Evolutionary conservation across 2,797 vertebrate species (phyloP), one percentile per base, ranked within the genome.

Genomic region (Crenuchus spilurus): DNA sequence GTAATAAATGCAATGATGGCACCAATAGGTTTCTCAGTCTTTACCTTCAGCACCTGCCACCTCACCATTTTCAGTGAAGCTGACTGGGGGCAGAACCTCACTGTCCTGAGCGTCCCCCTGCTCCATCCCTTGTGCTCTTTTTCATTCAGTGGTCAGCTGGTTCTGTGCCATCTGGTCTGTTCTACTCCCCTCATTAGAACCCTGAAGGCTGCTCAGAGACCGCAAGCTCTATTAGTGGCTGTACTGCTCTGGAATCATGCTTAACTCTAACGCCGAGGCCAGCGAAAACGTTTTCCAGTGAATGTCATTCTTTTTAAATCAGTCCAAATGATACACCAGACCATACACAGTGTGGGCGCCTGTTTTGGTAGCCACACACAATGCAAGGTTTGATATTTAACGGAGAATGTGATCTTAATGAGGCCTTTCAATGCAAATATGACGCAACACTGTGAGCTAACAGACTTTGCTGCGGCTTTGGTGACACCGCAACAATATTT

Each of bases 141-240:
- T 54, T 18, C 80, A 87, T 73, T 72, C 75, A 81, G 68, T 37
- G 65, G 52, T 76, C 54, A 31, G 57, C 0, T 41, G 91, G 91
- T 80, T 0, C 1, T 0, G 3, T 4, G 89, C 89, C 91, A 90
- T 77, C 58, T 44, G 10, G 6, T 52, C n/a, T 60, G 74, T 75
- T 65, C 62, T 58, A 58, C 63, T 26, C n/a, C 31, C 54, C 31
- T 61, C 62, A 66, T 76, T 70, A 82, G 54, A 70, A 51, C 54
- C 44, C 33, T 1, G 28, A 58, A 42, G 68, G 70, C 49, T 33
- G 68, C 55, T 26, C 28, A 67, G 65, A 44, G 37, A 79, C 54
- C 70, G 16, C 61, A 71, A 31, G 60, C 46, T 46, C 51, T 33
- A 37, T 26, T 64, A 61, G 55, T 35, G 76, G 57, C 37, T 28